Percentiles rank a stretch among this genome's conserved stretches.
phyloP scores from a whole-genome alignment of 2,797 vertebrate species.

The Perdix hodgsoniae region DNA sequence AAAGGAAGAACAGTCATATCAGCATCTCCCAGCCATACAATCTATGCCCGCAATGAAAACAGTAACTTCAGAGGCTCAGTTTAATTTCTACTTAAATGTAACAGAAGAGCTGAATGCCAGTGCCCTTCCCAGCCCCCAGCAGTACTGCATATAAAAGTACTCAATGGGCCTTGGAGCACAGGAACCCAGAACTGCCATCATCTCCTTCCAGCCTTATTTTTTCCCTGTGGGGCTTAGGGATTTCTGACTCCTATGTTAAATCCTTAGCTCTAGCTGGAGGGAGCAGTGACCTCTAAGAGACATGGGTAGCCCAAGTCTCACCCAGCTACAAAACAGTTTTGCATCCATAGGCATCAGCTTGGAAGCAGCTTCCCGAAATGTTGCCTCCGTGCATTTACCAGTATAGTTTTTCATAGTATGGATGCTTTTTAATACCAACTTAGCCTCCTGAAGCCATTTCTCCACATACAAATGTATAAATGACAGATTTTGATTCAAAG shows the following conservation, averaged over 20 bases:
- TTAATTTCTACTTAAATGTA: background rate
- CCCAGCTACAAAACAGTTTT: background rate
- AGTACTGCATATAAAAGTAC: background rate
- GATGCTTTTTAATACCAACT: background rate
- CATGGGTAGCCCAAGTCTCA: background rate
- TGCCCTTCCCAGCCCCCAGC: background rate
- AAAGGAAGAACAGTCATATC: background rate
- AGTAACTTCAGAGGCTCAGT: background rate
- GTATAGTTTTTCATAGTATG: background rate
- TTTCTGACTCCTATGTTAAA: background rate
- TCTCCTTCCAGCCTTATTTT: background rate
- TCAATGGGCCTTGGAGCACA: background rate
- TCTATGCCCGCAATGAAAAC: background rate
- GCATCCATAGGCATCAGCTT: background rate
- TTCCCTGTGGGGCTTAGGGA: background rate
- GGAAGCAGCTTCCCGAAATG: background rate
- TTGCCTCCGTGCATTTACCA: background rate
- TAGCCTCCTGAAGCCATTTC: background rate
- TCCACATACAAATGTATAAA: background rate
- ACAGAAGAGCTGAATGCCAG: background rate
- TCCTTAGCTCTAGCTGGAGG: background rate
- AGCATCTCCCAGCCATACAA: background rate
- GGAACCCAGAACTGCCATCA: background rate
- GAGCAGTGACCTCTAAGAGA: background rate
- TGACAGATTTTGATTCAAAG: constrained; percentile 8